Evolutionary conservation across 2,113 vertebrate genomes (phyloP).

Genomic region (Rhabdornis inornatus): DNA sequence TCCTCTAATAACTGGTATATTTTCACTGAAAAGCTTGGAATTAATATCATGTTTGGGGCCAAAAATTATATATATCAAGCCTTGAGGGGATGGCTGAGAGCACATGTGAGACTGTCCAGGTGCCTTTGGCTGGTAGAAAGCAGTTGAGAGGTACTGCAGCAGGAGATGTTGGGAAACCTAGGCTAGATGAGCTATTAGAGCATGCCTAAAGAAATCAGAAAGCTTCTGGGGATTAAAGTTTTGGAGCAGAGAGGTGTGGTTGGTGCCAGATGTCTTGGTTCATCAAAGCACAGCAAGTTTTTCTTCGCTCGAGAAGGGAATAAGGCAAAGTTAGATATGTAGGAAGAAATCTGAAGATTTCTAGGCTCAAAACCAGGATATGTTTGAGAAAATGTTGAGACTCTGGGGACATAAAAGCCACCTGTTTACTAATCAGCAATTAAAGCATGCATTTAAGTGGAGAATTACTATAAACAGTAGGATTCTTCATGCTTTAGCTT

Average conservation of each 20-base stretch:
- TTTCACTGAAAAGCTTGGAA: neutral
- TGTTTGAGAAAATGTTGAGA: neutral
- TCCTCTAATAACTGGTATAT: neutral
- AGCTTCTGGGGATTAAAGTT: neutral
- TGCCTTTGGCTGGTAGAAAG: neutral
- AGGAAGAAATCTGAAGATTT: neutral
- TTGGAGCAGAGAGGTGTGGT: neutral
- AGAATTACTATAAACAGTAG: neutral
- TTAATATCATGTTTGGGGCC: neutral
- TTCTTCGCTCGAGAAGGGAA: neutral
- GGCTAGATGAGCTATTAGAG: neutral
- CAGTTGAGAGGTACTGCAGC: neutral
- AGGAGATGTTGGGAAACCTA: neutral
- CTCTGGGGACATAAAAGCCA: neutral
- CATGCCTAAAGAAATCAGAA: neutral
- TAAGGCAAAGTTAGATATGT: neutral
- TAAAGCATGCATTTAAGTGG: neutral
- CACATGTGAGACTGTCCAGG: neutral
- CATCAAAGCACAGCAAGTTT: neutral
- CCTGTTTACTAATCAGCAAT: neutral
- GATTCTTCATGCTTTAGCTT: neutral
- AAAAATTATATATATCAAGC: neutral
- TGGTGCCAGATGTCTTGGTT: neutral
- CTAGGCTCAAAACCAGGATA: neutral
- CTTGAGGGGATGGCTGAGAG: neutral